A percentile compares a stretch with the other conserved stretches of the same genome.
Conservation (phyloP, 2,113 vertebrate species). For the Motacilla alba region DNA sequence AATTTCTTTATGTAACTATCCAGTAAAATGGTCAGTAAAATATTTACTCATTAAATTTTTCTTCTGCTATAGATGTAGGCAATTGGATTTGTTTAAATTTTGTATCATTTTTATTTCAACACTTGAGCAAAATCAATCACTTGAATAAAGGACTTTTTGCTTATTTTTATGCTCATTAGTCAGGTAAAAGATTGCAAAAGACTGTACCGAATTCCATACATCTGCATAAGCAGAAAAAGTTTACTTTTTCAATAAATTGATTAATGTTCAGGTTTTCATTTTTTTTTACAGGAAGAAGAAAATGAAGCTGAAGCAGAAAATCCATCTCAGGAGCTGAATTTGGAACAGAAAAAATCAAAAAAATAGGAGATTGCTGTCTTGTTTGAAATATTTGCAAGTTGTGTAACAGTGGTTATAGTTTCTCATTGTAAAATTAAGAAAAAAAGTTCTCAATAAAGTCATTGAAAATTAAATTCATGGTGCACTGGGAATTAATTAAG, state of each 20-base stretch:
- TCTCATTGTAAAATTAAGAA: conserved; percentile 74
- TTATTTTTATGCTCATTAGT: background rate
- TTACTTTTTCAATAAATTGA: background rate
- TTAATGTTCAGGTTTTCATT: conserved; percentile 65
- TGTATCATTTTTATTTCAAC: background rate
- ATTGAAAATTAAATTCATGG: conserved; percentile 65
- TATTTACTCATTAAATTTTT: background rate
- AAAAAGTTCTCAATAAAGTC: conserved; percentile 76
- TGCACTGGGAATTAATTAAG: conserved; percentile 64
- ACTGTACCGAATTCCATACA: background rate
- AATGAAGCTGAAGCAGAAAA: conserved; percentile 79
- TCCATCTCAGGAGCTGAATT: conserved; percentile 67
- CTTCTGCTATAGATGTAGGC: background rate
- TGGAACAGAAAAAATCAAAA: conserved; percentile 75
- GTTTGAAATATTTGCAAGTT: conserved; percentile 64
- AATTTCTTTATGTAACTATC: background rate
- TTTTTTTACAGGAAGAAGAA: conserved; percentile 79
- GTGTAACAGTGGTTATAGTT: conserved; percentile 67
- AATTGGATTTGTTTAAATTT: background rate
- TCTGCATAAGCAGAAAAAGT: background rate
- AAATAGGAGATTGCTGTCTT: conserved; percentile 67
- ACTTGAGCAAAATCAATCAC: background rate
- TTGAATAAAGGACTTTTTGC: background rate
- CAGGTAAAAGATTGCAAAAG: background rate
- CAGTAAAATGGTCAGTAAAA: background rate